Base-by-base conservation (phyloP, 2,888 invertebrate species). In the Rhamnusium bicolor region DNA sequence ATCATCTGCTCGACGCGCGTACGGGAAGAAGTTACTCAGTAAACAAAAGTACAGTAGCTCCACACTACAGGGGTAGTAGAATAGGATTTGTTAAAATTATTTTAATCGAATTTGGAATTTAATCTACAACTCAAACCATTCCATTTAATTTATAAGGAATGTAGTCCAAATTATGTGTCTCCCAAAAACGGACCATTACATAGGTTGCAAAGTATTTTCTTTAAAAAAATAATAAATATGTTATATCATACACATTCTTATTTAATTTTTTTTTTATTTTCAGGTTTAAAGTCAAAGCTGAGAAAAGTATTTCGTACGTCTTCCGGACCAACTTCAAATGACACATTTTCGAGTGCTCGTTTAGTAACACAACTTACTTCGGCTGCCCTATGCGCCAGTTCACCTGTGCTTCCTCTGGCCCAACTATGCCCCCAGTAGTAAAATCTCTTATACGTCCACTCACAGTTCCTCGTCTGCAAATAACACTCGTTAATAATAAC, bases 361-460 rank as follows among this genome's bases (percentile, higher is more conserved):
- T 81, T 91, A 69, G 90, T 91, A 24, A 90, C 90, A 16, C 91
- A 91, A 80, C 85, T 92, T 65, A 91, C 91, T 19, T 90, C 90
- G 62, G 91, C 92, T 0, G 91, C 91, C 0, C 86, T 92, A 12
- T 92, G 91, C 84, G 91, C 91, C 46, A 91, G 91, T 81, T 90
- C 91, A 67, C 91, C 91, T 1, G 91, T 90, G 27, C 87, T 92
- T 75, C 91, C 91, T 89, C 90, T 49, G 88, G 89, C 40, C 87
- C 87, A n/a, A 74, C 80, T 14, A 87, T 89, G 1, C 89, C 91
- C n/a, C 90, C 91, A 2, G 89, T 90, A 62, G 90, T 91, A 56
- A 91, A 91, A 81, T 91, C 90, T 61, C 87, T 91, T 16, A 89
- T 91, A 40, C 87, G 91, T 58, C 92, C 91, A 1, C 84, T 91